Evolutionary conservation across 2,113 vertebrate species (phyloP).

Genomic region (Terrapene triunguis): DNA sequence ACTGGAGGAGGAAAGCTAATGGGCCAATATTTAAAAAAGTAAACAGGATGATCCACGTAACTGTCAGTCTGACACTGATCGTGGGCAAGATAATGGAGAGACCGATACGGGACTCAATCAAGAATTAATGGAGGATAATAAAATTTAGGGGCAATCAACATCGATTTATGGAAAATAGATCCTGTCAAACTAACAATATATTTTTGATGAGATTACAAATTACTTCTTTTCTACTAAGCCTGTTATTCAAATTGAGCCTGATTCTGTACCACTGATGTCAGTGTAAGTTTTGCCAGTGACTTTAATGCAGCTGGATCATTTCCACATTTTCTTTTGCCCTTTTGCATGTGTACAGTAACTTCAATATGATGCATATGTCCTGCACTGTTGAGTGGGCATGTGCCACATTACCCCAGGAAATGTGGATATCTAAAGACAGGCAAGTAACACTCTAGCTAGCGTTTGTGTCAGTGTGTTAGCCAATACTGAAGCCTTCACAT

Average conservation of each 20-base stretch:
- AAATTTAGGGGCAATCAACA: neutral
- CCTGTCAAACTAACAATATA: neutral
- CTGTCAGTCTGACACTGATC: neutral
- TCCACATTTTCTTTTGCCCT: neutral
- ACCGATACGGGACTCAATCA: neutral
- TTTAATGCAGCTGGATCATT: neutral
- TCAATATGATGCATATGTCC: neutral
- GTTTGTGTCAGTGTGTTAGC: no score
- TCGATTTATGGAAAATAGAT: neutral
- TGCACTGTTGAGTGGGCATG: neutral
- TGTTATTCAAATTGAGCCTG: neutral
- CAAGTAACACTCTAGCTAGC: accelerated
- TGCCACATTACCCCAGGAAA: neutral
- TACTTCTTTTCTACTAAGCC: neutral
- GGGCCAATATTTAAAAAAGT: neutral
- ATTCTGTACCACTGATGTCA: neutral
- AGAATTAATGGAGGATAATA: neutral
- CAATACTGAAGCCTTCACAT: neutral
- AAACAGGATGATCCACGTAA: neutral
- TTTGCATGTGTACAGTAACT: neutral
- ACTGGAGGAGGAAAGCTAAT: neutral
- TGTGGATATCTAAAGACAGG: neutral
- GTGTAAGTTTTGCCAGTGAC: neutral
- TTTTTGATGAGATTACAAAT: neutral
- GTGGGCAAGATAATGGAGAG: neutral